A percentile compares a stretch with the other conserved stretches of the same genome.
These are phyloP conservation scores for Sus cebifrons DNA, from an alignment of 2,797 vertebrate genomes.

Conservation along the genomic window DNA sequence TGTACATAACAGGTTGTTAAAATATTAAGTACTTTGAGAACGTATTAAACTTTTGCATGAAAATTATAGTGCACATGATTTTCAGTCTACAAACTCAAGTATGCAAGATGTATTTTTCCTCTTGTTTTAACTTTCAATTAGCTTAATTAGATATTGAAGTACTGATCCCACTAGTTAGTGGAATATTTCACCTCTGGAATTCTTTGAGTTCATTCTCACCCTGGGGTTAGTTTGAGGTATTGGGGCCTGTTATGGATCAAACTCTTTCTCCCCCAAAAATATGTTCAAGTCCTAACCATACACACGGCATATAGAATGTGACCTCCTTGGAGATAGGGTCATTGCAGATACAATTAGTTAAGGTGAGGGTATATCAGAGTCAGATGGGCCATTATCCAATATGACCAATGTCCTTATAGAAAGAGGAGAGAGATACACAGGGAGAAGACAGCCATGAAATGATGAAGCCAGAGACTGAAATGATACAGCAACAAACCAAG, in stretches of 20 bases:
- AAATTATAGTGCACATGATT: background rate
- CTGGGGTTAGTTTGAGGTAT: background rate
- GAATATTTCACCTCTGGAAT: slow-evolving; percentile 40
- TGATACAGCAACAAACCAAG: background rate
- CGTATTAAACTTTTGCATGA: slow-evolving; percentile 25
- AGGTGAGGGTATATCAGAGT: slow-evolving; percentile 28
- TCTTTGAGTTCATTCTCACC: slow-evolving; percentile 15
- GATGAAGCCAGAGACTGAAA: background rate
- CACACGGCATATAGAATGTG: background rate
- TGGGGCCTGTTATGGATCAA: background rate
- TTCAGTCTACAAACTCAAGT: slow-evolving; percentile 49
- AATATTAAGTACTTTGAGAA: background rate
- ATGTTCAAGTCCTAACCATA: background rate
- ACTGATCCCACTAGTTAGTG: background rate
- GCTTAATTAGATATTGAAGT: slow-evolving; percentile 10
- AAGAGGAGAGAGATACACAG: background rate
- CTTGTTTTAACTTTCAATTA: background rate
- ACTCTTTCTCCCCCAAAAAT: background rate
- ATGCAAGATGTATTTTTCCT: background rate
- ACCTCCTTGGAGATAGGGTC: background rate
- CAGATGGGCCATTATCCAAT: background rate
- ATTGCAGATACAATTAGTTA: background rate
- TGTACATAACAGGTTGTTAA: slow-evolving; percentile 18
- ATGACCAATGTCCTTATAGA: background rate
- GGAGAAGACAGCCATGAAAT: background rate